phyloP scores from a whole-genome alignment of 2,888 invertebrate genomes.

The Orthonychiurus folsomi region DNA sequence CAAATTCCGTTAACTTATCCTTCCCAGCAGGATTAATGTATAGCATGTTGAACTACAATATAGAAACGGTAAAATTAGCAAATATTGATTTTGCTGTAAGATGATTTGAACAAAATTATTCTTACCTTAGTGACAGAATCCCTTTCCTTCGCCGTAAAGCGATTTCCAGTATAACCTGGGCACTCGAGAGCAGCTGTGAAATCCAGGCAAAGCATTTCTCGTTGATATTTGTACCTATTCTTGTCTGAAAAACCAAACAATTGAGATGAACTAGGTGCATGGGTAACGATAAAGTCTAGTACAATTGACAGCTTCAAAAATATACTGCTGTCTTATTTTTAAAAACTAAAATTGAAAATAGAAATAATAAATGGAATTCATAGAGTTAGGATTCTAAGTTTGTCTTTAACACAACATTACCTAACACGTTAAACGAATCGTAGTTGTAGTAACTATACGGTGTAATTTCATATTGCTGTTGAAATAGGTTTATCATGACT shows the following conservation, averaged over 20 bases:
- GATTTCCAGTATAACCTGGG: slow-evolving; percentile 52
- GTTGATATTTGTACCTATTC: slow-evolving; percentile 43
- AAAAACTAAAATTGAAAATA: no score
- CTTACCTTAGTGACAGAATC: slow-evolving; percentile 50
- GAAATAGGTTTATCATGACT: no score
- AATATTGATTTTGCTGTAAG: not conserved
- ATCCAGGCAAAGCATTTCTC: slow-evolving; percentile 58
- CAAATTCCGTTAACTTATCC: slow-evolving; percentile 50
- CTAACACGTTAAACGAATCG: no score
- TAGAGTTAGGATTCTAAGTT: no score
- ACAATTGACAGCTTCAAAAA: no score
- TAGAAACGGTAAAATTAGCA: not conserved
- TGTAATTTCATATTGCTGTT: no score
- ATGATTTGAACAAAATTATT: slow-evolving; percentile 21
- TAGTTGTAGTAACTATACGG: no score
- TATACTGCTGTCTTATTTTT: no score
- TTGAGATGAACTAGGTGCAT: no score
- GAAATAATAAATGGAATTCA: no score
- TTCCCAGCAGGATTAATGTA: slow-evolving; percentile 21
- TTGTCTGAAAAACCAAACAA: slow-evolving; percentile 15
- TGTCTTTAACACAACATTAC: no score
- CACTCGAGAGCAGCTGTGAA: slow-evolving; percentile 54
- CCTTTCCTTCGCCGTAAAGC: slow-evolving; percentile 48
- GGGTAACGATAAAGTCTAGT: no score
- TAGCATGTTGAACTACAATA: slow-evolving; percentile 28